Evolutionary conservation across 1,140 invertebrate species (phyloP).

Genomic region (Caenorhabditis brenneri): DNA sequence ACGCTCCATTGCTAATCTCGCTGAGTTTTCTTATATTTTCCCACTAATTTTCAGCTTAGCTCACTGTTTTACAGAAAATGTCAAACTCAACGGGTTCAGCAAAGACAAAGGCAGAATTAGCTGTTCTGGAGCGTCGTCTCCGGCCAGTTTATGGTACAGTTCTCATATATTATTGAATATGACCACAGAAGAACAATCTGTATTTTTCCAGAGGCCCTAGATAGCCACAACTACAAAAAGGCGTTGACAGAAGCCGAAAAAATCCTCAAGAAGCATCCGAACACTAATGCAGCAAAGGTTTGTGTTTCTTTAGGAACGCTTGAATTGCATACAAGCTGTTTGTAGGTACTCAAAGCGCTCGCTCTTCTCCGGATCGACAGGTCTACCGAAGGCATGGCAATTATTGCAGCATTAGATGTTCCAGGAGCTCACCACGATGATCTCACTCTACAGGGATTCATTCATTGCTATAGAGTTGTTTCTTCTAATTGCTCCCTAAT

Average conservation of each 20-base stretch:
- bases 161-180: too few relatives aligned
- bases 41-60: not conserved
- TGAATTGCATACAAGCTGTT: not conserved
- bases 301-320: not conserved
- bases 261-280: conserved; percentile 32
- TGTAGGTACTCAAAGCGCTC: conserved; percentile 24
- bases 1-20: not conserved
- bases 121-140: conserved; percentile 24
- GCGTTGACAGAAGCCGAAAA: conserved; percentile 11
- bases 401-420: not conserved
- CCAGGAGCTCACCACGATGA: conserved; percentile 23
- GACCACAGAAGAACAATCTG: not conserved
- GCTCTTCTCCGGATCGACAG: not conserved
- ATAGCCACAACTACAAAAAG: conserved; percentile 28
- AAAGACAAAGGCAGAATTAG: conserved; percentile 25
- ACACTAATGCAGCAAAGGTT: conserved; percentile 3
- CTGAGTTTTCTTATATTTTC: not conserved
- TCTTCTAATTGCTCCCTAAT: not conserved
- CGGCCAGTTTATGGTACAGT: conserved; percentile 33
- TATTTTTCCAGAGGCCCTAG: not conserved
- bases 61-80: not conserved
- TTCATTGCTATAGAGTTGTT: conserved; percentile 27
- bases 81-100: not conserved
- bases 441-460: not conserved
- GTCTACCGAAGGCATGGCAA: not conserved